Evolutionary conservation across 2,888 invertebrate species (phyloP).

Genomic region (Formica aserva): DNA sequence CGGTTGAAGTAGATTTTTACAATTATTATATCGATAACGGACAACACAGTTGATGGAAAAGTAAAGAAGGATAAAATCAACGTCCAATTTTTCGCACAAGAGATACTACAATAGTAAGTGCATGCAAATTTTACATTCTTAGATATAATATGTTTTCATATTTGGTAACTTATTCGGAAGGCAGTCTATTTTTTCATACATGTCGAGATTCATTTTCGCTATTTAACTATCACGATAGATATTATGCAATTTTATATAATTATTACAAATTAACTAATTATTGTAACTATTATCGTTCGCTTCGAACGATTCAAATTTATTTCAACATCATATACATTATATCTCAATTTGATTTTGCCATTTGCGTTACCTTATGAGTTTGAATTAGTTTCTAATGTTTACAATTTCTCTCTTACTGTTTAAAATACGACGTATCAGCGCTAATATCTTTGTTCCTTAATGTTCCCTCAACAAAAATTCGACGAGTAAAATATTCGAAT

Average conservation of each 20-base stretch:
- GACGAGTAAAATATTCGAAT: slow-evolving; percentile 43
- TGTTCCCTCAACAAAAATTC: slow-evolving; percentile 47
- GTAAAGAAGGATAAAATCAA: background rate
- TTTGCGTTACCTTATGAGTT: slow-evolving; percentile 3
- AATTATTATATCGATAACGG: background rate
- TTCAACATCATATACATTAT: slow-evolving; percentile 47
- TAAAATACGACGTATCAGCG: slow-evolving; percentile 33
- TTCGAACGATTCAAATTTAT: slow-evolving; percentile 38
- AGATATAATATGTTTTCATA: background rate
- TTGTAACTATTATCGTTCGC: background rate
- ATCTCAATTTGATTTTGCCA: slow-evolving; percentile 43
- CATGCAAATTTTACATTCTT: background rate
- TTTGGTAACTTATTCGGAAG: background rate
- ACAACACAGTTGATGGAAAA: background rate
- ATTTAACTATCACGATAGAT: background rate
- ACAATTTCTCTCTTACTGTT: slow-evolving; percentile 10
- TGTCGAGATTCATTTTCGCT: background rate
- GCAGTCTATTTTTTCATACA: background rate
- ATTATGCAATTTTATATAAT: background rate
- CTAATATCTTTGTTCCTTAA: slow-evolving; percentile 6
- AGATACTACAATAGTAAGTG: no score
- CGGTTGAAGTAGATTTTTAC: background rate
- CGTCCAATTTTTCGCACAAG: background rate
- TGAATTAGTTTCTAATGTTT: background rate
- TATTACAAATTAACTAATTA: background rate